Base-by-base conservation (phyloP, 2,888 invertebrate genomes). In the Dendrolimus houi region DNA sequence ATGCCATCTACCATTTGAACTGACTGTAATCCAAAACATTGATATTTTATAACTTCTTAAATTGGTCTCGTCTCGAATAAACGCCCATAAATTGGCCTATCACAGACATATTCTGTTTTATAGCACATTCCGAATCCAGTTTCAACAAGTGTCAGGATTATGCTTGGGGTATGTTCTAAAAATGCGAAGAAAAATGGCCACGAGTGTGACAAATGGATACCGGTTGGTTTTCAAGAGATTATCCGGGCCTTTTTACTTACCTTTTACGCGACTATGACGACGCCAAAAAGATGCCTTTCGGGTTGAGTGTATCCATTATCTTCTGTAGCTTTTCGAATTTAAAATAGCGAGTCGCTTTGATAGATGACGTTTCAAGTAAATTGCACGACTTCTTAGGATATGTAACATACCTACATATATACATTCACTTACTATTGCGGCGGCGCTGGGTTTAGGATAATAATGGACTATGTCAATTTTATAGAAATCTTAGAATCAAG, bases 81-180 rank as follows among this genome's bases (percentile, higher is more conserved):
- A 56, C 17, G 52, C 41, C 53, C 9, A 56, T 41, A 9, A 53
- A 56, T 56, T 58, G 54, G 55, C 56, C 58, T 55, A 56, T 57
- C 57, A 52, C 59, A 57, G 58, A 54, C 52, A 58, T 60, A 67
- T 67, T 69, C 68, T 69, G 66, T 69, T 71, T 71, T 67, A 72
- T 66, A 62, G 68, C 64, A 64, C 59, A 64, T 58, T 61, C 60
- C 60, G 57, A 47, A 9, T 67, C 62, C 63, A 65, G 62, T 68
- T 70, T 73, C 75, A 77, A 77, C 77, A 78, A 77, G 75, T 77
- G 77, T 75, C 75, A 67, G 71, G 70, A 68, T 69, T 68, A 71
- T 64, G 63, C 70, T 69, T 64, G 61, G 57, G 63, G 60, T 61
- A 59, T 60, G 65, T 56, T 64, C 64, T 62, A 66, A 70, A 72